phyloP scores from a whole-genome alignment of 1,140 invertebrate genomes.

The Plodia interpunctella region DNA sequence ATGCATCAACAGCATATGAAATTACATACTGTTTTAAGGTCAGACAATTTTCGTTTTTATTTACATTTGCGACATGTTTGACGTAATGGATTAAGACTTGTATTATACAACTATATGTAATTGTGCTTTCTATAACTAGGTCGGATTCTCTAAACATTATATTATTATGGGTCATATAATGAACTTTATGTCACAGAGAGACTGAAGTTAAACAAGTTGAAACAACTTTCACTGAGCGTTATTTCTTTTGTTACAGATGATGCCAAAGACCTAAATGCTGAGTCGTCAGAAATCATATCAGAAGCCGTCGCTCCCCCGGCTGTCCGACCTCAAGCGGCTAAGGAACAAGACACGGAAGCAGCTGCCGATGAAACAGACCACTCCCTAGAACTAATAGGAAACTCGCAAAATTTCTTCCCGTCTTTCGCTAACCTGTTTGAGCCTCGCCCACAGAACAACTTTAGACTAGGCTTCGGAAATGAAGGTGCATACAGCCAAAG shows the following conservation, averaged over 20 bases:
- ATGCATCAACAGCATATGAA: slow-evolving; percentile 7
- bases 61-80: background rate
- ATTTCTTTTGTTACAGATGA: slow-evolving; percentile 56
- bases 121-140: background rate
- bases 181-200: background rate
- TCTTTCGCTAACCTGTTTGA: slow-evolving; percentile 72
- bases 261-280: slow-evolving; percentile 52
- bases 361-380: slow-evolving; percentile 53
- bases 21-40: slow-evolving; percentile 11
- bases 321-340: slow-evolving; percentile 24
- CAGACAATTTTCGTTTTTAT: slow-evolving; percentile 5
- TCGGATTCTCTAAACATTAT: background rate
- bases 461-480: slow-evolving; percentile 54
- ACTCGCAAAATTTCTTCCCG: slow-evolving; percentile 71
- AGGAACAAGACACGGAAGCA: slow-evolving; percentile 31
- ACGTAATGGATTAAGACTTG: background rate
- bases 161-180: background rate
- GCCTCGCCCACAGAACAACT: slow-evolving; percentile 61
- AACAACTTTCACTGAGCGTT: background rate
- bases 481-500: slow-evolving; percentile 74
- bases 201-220: background rate
- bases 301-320: slow-evolving; percentile 55
- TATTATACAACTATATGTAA: background rate
- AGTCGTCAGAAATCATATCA: slow-evolving; percentile 68
- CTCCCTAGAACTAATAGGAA: slow-evolving; percentile 66